Base-by-base conservation (phyloP, 1,140 invertebrate genomes). In the Drosophila albomicans region DNA sequence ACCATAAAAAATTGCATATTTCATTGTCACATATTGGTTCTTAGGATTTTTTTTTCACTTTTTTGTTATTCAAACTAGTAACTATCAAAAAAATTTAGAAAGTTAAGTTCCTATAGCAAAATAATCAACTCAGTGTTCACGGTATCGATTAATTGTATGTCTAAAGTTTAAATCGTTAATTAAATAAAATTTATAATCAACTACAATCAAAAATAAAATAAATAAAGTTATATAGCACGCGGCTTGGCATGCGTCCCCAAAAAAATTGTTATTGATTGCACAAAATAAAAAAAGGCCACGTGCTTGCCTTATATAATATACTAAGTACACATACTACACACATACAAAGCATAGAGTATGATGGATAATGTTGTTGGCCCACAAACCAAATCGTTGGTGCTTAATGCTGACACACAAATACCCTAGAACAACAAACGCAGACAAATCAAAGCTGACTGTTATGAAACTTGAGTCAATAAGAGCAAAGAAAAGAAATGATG, bases 211-310 rank as follows among this genome's bases (percentile, higher is more conserved):
- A 75, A 43, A 16, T 49, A 57, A 63, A 48, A 48, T 4, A 20
- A 13, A 48, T 48, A 49, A 20, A 43, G 13, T 57, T 15, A 45
- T 45, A 59, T 75, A 77, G 35, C 43, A 62, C 13, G 16, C 6
- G 78, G 63, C 45, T 61, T 59, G 35, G 30, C 25, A 51, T 49
- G 79, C 58, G 51, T 10, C 59, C 66, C 59, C 45, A 43, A 49
- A 70, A 49, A 70, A 78, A 73, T 58, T 52, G 32, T 67, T 70
- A 85, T 84, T 68, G 81, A 84, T 85, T 46, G 81, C 78, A 30
- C 16, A 38, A 77, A 71, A 45, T 48, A 35, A 69, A 25, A 32
- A 28, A 2, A 38, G 8, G 46, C 81, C 81, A 66, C 51, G 79
- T 81, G 81, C 78, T 59, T 10, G 7, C 35, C 28, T 68, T 46